Base-by-base conservation (phyloP, 92 coral and sea anemone species). In the Bergia puertoricense region DNA sequence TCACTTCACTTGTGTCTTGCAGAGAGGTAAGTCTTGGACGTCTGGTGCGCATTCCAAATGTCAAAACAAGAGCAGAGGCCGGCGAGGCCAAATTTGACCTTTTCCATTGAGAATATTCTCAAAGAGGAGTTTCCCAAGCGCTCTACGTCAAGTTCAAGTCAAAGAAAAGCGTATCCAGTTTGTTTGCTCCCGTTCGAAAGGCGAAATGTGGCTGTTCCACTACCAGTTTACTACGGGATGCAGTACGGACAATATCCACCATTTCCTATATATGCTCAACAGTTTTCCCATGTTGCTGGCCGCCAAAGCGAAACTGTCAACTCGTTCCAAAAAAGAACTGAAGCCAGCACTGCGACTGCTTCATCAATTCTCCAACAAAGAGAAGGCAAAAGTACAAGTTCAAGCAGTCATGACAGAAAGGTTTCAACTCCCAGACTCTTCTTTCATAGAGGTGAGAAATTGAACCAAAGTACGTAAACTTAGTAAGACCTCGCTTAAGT, bases 31-130 rank as follows among this genome's bases (percentile, higher is more conserved):
- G 87, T 66, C 40, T 44, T 37, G n/a, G 67, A 20, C n/a, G 78
- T 48, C 45, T 71, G 79, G 79, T 23, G 77, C 36, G 68, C 66
- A 84, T 69, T 84, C 77, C 87, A 84, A 51, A 84, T 84, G 87
- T 84, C 87, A 84, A 84, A 84, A 84, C 87, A 84, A 84, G 87
- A 69, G 78, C 87, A 72, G 67, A 51, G 77, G 87, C 87, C 87
- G 14, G 37, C 87, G 44, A 84, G 79, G 87, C 79, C 79, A 39
- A 84, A 72, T 51, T 69, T 84, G 46, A 18, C 78, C 43, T 84
- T 84, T 84, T 84, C 87, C 50, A 74, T 84, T 84, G 87, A 84
- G 45, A 84, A 84, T 20, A 84, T 84, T 45, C 67, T 84, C 43
- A 84, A 71, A 16, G 87, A 84, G 75, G 87, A 84, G 69, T 84